Evolutionary conservation across 2,113 vertebrate species (phyloP).

Genomic region (Empidonax alnorum): DNA sequence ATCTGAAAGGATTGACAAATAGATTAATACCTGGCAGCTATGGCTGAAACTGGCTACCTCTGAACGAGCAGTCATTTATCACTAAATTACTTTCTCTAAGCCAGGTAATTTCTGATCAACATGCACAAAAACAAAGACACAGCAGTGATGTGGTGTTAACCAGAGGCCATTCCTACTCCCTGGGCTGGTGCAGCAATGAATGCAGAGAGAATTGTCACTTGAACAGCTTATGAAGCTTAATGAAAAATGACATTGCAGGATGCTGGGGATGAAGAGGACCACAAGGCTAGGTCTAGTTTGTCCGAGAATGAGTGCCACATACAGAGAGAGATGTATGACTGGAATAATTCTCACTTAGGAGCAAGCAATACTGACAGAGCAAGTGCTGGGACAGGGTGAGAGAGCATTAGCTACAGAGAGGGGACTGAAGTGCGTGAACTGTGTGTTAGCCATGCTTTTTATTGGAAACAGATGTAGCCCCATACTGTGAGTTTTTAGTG

Average conservation of each 20-base stretch:
- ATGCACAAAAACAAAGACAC: constrained; percentile 57
- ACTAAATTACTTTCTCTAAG: constrained; percentile 77
- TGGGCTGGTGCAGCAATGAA: constrained; percentile 32
- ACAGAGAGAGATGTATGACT: not conserved
- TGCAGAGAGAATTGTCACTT: constrained; percentile 51
- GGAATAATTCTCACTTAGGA: not conserved
- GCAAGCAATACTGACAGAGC: not conserved
- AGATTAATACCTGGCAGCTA: constrained; percentile 72
- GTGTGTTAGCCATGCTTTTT: not conserved
- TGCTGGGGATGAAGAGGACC: constrained; percentile 4
- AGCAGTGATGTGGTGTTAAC: constrained; percentile 48
- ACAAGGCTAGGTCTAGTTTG: constrained; percentile 33
- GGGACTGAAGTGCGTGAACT: not conserved
- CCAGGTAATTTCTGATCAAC: constrained; percentile 77
- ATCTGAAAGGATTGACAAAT: constrained; percentile 68
- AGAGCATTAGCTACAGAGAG: not conserved
- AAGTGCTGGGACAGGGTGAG: not conserved
- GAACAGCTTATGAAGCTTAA: constrained; percentile 49
- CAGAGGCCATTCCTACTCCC: constrained; percentile 57
- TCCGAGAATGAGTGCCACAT: not conserved
- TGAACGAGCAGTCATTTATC: constrained; percentile 74
- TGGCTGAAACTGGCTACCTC: constrained; percentile 65
- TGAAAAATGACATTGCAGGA: constrained; percentile 58
- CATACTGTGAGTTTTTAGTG: not conserved
- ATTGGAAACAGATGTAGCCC: not conserved